Percentiles rank a stretch among this genome's conserved stretches.
These are phyloP conservation scores for Serilophus lunatus DNA, from an alignment of 2,113 vertebrate genomes.

Conservation along the genomic window DNA sequence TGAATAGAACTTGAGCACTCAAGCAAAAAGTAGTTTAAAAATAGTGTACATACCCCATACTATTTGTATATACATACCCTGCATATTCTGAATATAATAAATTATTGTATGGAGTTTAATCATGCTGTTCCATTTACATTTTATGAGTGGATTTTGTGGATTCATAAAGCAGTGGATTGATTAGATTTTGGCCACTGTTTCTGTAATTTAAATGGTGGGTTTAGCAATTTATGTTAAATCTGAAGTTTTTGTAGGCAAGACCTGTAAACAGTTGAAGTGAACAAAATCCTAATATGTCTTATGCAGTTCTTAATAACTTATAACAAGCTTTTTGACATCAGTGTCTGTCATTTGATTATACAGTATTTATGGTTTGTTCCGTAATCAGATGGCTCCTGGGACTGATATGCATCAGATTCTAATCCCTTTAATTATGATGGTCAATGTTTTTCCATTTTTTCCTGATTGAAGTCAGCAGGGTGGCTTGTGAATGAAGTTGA, in stretches of 20 bases:
- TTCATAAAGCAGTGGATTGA: neutral
- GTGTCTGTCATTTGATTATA: too few species aligned
- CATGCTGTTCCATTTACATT: neutral
- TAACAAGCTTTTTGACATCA: too few species aligned
- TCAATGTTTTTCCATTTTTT: neutral
- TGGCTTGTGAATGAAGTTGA: neutral
- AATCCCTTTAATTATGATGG: neutral
- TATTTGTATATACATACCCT: neutral
- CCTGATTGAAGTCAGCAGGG: neutral
- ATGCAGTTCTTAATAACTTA: neutral
- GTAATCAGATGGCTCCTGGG: neutral
- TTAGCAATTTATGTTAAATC: neutral
- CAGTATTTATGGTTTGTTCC: neutral
- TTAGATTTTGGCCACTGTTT: neutral
- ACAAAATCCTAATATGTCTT: neutral
- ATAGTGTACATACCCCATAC: accelerated
- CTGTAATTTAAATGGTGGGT: neutral
- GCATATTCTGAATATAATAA: neutral
- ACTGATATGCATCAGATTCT: neutral
- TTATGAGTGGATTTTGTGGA: neutral
- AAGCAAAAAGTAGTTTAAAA: neutral
- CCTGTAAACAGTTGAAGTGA: neutral
- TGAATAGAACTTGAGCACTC: too few species aligned
- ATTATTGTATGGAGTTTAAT: neutral
- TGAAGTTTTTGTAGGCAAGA: neutral